Evolutionary conservation across 1,140 invertebrate species (phyloP), one percentile per base, ranked within the genome.

Genomic region (Nylanderia fulva): DNA sequence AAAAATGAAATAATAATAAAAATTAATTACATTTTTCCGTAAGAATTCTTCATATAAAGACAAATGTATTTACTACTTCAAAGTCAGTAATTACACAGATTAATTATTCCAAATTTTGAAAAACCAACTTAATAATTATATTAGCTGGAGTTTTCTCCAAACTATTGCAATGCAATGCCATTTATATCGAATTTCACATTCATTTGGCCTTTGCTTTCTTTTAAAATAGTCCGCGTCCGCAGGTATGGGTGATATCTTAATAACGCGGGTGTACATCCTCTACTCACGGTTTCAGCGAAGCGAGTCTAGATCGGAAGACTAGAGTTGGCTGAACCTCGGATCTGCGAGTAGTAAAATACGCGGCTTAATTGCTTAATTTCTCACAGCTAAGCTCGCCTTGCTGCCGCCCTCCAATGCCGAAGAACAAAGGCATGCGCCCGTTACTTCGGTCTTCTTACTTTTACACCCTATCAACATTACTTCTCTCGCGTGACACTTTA

Each of bases 351-450:
- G 91, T 93, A 93, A 93, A 92, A 92, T 88, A 90, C 88, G 88
- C 88, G 87, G 86, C 90, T 94, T 94, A 94, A 94, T 94, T 94
- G 93, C 93, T 94, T 94, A 93, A 94, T 94, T 94, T 94, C 93
- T 94, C 93, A 94, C 91, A 92, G 92, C 90, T 91, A 90, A 93
- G 91, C 80, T 90, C 86, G 11, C 42, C 45, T 18, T 24, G 9
- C 77, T 6, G n/a, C 64, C 33, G 9, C 39, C 36, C 21, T 56
- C 64, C 80, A 42, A 52, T 61, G 69, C 85, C 89, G 68, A 90
- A 87, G 93, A 92, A 94, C 92, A 94, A 93, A 93, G 91, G 92
- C 90, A 52, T 42, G 86, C 82, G 85, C 86, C 93, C 92, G 92
- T 93, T 94, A 93, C 90, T 90, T 90, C 82, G 89, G 69, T 87